These are phyloP conservation scores for Scelioninae gen. 2 DNA, from an alignment of 2,888 invertebrate species.

Conservation along the genomic window DNA sequence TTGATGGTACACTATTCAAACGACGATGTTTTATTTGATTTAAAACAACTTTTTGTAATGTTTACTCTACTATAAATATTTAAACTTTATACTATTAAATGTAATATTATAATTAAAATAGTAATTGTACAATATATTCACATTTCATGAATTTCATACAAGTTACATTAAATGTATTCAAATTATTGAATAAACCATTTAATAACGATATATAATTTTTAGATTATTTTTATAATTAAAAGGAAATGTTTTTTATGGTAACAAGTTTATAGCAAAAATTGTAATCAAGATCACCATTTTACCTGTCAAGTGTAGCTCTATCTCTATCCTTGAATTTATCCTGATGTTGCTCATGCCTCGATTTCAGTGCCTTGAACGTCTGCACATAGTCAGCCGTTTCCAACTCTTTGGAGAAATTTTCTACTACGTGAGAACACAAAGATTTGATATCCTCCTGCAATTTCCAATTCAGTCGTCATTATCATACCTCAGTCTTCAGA, in stretches of 20 bases:
- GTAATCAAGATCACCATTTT: constrained; percentile 13
- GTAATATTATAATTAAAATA: too few species aligned
- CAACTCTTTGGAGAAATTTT: constrained; percentile 95
- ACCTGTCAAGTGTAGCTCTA: constrained; percentile 84
- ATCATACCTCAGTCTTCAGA: constrained; percentile 1
- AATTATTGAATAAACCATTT: too few species aligned
- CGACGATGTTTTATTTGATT: background rate
- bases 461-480: constrained; percentile 22
- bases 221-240: too few species aligned
- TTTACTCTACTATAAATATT: too few species aligned
- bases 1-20: constrained; percentile 84
- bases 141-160: too few species aligned
- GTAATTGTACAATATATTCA: too few species aligned
- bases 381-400: constrained; percentile 98
- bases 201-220: too few species aligned
- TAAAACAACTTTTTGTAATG: too few species aligned
- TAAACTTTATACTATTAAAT: too few species aligned
- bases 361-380: constrained; percentile 95
- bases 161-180: too few species aligned
- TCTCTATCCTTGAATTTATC: constrained; percentile 92
- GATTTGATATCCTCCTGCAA: constrained; percentile 90
- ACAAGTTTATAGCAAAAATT: too few species aligned
- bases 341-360: constrained; percentile 93
- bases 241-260: too few species aligned
- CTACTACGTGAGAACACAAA: constrained; percentile 94